phyloP scores from a whole-genome alignment of 2,888 invertebrate genomes.

The Tetanocera ferruginea region DNA sequence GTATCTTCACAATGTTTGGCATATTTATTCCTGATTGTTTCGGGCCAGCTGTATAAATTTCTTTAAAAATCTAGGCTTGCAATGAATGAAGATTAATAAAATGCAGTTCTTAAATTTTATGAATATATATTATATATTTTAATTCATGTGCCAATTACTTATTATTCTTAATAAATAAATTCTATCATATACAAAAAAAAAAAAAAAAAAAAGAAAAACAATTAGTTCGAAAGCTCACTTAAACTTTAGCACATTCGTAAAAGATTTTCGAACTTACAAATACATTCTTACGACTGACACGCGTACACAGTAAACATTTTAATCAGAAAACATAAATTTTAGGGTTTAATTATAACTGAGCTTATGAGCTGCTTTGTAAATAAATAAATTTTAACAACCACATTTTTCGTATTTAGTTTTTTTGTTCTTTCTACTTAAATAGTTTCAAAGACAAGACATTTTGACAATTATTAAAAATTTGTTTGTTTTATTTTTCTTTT shows the following conservation, averaged over 20 bases:
- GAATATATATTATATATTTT: slow-evolving; percentile 14
- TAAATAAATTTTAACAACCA: slow-evolving; percentile 20
- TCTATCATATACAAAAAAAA: background rate
- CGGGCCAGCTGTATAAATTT: background rate
- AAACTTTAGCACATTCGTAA: too few relatives aligned
- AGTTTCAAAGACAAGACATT: background rate
- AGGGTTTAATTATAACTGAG: background rate
- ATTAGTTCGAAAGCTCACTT: too few relatives aligned
- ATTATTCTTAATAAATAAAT: slow-evolving; percentile 7
- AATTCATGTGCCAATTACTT: slow-evolving; percentile 32
- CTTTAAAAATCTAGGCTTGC: too few relatives aligned
- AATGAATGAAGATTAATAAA: too few relatives aligned
- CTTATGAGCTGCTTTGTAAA: background rate
- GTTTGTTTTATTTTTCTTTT: too few relatives aligned
- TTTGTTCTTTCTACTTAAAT: background rate
- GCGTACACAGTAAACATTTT: background rate
- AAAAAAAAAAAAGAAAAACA: background rate
- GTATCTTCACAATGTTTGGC: background rate
- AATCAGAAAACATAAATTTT: background rate
- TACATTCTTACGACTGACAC: too few relatives aligned
- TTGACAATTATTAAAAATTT: too few relatives aligned
- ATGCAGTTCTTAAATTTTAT: background rate
- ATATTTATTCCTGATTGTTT: background rate
- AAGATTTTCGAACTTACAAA: too few relatives aligned
- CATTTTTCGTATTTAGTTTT: too few relatives aligned